Evolutionary conservation across 1,140 invertebrate species (phyloP), one percentile per base, ranked within the genome.

Genomic region (Artemia franciscana): DNA sequence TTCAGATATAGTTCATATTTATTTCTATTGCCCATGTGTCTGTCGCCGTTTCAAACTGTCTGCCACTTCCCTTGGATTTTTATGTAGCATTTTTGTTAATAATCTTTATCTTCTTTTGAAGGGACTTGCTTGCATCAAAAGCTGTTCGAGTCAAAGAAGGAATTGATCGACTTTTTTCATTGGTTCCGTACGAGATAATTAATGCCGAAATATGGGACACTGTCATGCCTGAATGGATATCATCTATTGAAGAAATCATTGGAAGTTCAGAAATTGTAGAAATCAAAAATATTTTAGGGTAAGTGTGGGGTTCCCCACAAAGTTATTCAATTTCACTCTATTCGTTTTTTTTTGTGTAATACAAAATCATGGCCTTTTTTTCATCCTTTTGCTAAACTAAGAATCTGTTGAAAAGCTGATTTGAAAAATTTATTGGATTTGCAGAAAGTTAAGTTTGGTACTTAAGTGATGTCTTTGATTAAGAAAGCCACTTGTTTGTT

Each of bases 161-260:
- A 0, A 76, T 93, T 24, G 86, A 88, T 70, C 72, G 92, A 60
- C 77, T 98, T 18, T 90, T 97, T 70, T 96, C 92, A 71, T 74
- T 99, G 27, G 91, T 97, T 23, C 94, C 95, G 0, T 98, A 98
- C 74, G 92, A 97, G 69, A 86, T 98, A 15, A 91, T 98, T 63
- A 91, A 88, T 1, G 81, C 88, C 61, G 87, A 95, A 69, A 88
- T 96, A 59, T 98, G 93, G 94, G 88, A 95, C 71, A 85, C 88
- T 70, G 88, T 97, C 9, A 98, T 98, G 88, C 93, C 94, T 0
- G 84, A 91, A 70, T 98, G 94, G 94, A 85, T 98, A 82, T 91
- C 98, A 76, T 88, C 91, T 0, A 91, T 98, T 66, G 87, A 90
- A 26, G 88, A 89, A 67, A 91, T 97, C 72, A 86, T 97, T 4